Evolutionary conservation across 2,113 vertebrate genomes (phyloP).

Genomic region (Chroicocephalus ridibundus): DNA sequence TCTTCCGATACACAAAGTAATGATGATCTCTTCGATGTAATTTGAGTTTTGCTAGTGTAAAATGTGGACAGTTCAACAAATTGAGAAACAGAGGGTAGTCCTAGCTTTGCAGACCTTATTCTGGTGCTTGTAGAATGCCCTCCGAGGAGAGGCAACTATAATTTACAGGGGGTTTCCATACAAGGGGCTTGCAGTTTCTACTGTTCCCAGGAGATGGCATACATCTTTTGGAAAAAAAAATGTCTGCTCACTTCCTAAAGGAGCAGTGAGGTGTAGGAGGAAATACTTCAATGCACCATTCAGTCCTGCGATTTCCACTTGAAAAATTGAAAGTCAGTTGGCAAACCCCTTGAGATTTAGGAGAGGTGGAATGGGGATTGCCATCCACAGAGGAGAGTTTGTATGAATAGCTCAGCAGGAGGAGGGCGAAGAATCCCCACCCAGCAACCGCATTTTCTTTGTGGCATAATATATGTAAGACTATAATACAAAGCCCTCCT

Average conservation of each 20-base stretch:
- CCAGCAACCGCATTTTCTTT: constrained; percentile 57
- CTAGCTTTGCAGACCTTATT: neutral
- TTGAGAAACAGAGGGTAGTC: neutral
- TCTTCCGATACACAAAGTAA: neutral
- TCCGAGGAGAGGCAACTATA: neutral
- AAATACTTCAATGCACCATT: neutral
- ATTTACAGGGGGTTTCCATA: neutral
- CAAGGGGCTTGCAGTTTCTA: constrained; percentile 25
- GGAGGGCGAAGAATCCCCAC: constrained; percentile 41
- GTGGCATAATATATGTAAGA: constrained; percentile 63
- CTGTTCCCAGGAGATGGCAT: constrained; percentile 54
- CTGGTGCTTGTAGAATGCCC: neutral
- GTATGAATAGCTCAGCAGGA: constrained; percentile 19
- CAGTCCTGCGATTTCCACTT: constrained; percentile 21
- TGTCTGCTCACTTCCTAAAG: neutral
- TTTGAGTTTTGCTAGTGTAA: neutral
- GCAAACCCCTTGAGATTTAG: neutral
- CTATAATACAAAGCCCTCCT: constrained; percentile 64
- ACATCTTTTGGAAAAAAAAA: constrained; percentile 56
- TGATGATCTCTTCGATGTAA: accelerated
- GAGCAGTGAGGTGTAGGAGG: neutral
- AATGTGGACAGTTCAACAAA: neutral
- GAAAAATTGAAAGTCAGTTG: constrained; percentile 12
- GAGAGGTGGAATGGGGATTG: neutral
- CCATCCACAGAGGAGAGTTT: neutral